These are phyloP conservation scores for Apodemia hepburni DNA, from an alignment of 2,888 invertebrate genomes.

Conservation along the genomic window DNA sequence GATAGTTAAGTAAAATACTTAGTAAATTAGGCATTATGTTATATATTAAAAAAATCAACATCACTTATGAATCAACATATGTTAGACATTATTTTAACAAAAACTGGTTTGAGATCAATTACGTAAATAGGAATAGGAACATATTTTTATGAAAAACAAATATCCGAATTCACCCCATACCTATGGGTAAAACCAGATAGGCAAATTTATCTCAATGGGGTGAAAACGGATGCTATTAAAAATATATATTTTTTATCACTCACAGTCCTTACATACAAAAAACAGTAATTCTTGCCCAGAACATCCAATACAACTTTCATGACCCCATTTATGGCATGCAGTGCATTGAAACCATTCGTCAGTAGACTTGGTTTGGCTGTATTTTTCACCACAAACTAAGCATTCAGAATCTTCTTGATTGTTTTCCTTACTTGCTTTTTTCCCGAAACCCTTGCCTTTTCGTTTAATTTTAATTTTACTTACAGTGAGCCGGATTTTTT, in stretches of 20 bases:
- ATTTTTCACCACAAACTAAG: slow-evolving; percentile 1
- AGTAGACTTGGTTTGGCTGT: slow-evolving; percentile 11
- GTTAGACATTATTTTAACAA: background rate
- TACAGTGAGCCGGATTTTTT: background rate
- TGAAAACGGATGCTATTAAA: background rate
- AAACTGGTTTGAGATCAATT: no score
- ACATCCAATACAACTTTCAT: slow-evolving; percentile 3
- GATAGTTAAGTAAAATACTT: background rate
- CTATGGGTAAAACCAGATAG: no score
- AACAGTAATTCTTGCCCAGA: background rate
- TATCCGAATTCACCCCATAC: background rate
- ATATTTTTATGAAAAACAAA: no score
- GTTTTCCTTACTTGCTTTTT: background rate
- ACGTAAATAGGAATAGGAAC: no score
- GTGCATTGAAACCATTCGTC: background rate
- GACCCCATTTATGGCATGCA: background rate
- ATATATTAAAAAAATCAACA: background rate
- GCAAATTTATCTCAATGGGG: background rate
- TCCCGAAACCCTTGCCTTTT: no score
- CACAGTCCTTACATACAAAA: slow-evolving; percentile 32
- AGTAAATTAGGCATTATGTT: background rate
- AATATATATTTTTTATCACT: no score
- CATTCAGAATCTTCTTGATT: slow-evolving; percentile 7
- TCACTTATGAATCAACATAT: background rate
- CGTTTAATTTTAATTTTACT: no score